Percentiles rank a stretch among this genome's conserved stretches.
These are phyloP conservation scores for Lasiurus cinereus DNA, from an alignment of 2,113 vertebrate genomes.

Conservation along the genomic window DNA sequence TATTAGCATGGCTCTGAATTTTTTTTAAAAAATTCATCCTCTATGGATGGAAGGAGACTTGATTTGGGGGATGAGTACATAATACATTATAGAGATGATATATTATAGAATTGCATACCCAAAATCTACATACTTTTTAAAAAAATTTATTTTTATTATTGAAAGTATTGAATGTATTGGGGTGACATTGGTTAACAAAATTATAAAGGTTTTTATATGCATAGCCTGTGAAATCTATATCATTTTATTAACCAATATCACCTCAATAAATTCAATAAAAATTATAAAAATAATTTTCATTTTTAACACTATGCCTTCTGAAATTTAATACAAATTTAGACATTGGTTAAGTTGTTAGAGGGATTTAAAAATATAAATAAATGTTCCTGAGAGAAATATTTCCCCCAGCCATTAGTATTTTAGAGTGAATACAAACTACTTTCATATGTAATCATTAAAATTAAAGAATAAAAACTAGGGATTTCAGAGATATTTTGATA, in stretches of 20 bases:
- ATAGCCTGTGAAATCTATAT: background rate
- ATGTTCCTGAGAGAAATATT: background rate
- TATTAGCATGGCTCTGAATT: background rate
- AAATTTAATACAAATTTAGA: constrained; percentile 36
- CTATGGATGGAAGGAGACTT: background rate
- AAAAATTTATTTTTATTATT: background rate
- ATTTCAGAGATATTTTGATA: background rate
- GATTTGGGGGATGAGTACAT: background rate
- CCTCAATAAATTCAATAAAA: background rate
- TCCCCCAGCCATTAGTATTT: background rate
- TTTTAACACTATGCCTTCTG: background rate
- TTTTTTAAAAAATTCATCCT: background rate
- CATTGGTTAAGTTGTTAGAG: background rate
- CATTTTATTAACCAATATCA: background rate
- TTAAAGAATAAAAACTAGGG: background rate
- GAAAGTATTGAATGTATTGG: no score
- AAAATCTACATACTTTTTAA: background rate
- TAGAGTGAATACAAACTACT: background rate
- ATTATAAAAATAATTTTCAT: background rate
- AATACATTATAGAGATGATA: background rate
- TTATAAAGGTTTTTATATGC: no score
- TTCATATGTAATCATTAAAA: constrained; percentile 2
- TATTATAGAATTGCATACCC: background rate
- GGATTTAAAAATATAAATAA: background rate
- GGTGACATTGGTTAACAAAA: no score